Base-by-base conservation (phyloP, 2,113 vertebrate genomes). In the Speoplatyrhinus poulsoni region DNA sequence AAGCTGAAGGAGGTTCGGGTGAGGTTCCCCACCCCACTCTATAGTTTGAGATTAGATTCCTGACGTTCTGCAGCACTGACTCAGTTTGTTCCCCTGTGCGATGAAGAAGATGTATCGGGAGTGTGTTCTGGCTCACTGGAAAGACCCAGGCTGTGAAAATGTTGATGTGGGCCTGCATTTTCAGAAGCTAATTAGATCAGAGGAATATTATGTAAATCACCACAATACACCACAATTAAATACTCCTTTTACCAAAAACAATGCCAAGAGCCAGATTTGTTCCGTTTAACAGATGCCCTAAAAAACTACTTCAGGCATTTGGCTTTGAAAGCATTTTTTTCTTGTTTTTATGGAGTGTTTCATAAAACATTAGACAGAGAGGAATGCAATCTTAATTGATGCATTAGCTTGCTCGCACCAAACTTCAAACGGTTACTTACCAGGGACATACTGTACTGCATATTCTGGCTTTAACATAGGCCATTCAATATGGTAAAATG, bases 361-460 rank as follows among this genome's bases (percentile, higher is more conserved):
- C 83, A 87, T 85, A 82, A 85, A 81, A 77, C 69, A 65, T 76
- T 19, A 70, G 76, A 75, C 56, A 62, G 52, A 77, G 57, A 72
- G 62, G 59, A 77, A 54, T 17, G 54, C 50, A 72, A 46, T 50
- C 53, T 73, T 85, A 75, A 85, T 67, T 77, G 60, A 80, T 62
- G 33, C 76, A 84, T 79, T 78, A 79, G 81, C 76, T 65, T 73
- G 60, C 19, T 67, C 47, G 80, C 71, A 71, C 61, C 32, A 66
- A 80, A 87, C 75, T 83, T 87, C 80, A 90, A 86, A 85, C 46
- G 15, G 65, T 81, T 77, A 68, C 76, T 70, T 60, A 64, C 73
- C 32, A 65, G 32, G 49, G 15, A 26, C 60, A 75, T 57, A 71
- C 46, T 80, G 77, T 79, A 73, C 77, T 77, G 71, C 36, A 46